Percentiles rank a stretch among this genome's conserved stretches.
Evolutionary conservation across 1,140 invertebrate species (phyloP).

Genomic region (Rhynchophorus ferrugineus): DNA sequence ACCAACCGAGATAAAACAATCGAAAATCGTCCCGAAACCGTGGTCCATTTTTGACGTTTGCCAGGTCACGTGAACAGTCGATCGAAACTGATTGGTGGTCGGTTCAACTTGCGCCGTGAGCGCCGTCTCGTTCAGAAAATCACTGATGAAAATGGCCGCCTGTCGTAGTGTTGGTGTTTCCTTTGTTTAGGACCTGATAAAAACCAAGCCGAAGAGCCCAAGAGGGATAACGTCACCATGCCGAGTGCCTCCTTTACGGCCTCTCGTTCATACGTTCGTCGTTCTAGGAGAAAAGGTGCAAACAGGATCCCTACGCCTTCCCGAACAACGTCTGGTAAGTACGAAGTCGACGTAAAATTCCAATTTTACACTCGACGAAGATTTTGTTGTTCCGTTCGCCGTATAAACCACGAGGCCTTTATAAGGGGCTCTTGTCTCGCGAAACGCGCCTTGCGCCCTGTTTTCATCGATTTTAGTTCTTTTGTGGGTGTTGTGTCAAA

Average conservation of each 20-base stretch:
- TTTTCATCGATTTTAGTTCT: conserved; percentile 21
- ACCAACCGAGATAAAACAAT: conserved; percentile 43
- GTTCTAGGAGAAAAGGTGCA: conserved; percentile 79
- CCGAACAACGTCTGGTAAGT: conserved; percentile 64
- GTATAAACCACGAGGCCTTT: too few species aligned
- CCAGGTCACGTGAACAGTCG: conserved; percentile 34
- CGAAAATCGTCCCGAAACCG: conserved; percentile 34
- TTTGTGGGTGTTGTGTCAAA: conserved; percentile 24
- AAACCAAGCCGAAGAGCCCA: conserved; percentile 21
- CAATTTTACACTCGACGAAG: conserved; percentile 8
- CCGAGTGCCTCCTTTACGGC: conserved; percentile 84
- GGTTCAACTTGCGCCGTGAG: conserved; percentile 14
- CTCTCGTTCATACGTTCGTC: conserved; percentile 75
- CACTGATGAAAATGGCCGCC: conserved; percentile 54
- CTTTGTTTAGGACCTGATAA: conserved; percentile 51
- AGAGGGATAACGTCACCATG: conserved; percentile 53
- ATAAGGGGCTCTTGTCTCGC: background rate
- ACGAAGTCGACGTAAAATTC: conserved; percentile 3
- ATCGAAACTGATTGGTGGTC: conserved; percentile 28
- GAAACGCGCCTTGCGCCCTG: conserved; percentile 8
- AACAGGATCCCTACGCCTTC: conserved; percentile 71
- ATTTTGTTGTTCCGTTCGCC: conserved; percentile 1
- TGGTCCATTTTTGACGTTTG: conserved; percentile 43
- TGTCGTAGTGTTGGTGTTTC: conserved; percentile 51
- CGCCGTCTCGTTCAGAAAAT: conserved; percentile 12